These are phyloP conservation scores for Reticulitermes speratus DNA, from an alignment of 1,140 invertebrate species.

Conservation along the genomic window DNA sequence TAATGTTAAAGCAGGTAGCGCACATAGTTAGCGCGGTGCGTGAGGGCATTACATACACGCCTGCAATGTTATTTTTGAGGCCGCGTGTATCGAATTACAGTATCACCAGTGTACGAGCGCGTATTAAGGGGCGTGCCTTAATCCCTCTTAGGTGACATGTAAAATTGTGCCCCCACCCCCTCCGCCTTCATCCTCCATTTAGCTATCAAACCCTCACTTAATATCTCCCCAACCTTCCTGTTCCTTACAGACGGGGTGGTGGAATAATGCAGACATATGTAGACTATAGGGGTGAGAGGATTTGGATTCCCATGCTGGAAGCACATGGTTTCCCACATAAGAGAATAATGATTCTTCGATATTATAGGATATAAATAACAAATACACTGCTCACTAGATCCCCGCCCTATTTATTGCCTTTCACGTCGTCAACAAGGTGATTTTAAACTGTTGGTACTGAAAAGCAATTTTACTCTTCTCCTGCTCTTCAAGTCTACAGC, in stretches of 20 bases:
- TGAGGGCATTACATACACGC: too few species aligned
- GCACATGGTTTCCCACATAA: constrained; percentile 27
- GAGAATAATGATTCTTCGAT: constrained; percentile 21
- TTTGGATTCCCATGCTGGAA: background rate
- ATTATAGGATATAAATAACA: background rate
- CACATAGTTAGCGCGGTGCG: too few species aligned
- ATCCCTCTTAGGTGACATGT: constrained; percentile 10
- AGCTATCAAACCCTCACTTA: constrained; percentile 6
- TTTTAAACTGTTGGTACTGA: background rate
- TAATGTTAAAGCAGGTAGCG: too few species aligned
- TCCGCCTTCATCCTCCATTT: background rate
- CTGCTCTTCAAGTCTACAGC: background rate
- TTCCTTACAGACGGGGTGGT: background rate
- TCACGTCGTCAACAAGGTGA: background rate
- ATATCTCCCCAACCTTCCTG: background rate
- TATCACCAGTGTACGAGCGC: background rate
- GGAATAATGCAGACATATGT: background rate
- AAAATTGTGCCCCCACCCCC: background rate
- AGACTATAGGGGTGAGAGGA: background rate
- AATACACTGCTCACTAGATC: background rate
- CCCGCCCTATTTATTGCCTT: background rate
- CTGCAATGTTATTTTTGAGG: background rate
- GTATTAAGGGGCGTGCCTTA: background rate
- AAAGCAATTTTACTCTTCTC: background rate
- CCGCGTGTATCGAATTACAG: background rate